Base-by-base conservation (phyloP, 2,888 invertebrate genomes). In the Amblyjoppa fuscipennis region DNA sequence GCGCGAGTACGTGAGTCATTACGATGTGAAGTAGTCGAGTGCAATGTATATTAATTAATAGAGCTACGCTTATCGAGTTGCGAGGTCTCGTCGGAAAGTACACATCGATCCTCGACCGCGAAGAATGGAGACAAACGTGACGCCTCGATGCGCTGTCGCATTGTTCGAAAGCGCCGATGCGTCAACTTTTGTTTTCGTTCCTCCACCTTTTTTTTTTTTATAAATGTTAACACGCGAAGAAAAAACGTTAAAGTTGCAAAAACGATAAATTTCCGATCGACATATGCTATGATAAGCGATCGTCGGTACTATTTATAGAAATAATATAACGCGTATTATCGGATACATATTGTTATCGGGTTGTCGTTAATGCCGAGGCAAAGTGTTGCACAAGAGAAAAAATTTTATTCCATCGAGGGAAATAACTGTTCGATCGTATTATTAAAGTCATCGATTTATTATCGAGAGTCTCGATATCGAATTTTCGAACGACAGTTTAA, bases 31-130 rank as follows among this genome's bases (percentile, higher is more conserved):
- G 38, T 79, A 6, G 70, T 75, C 53, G 75, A 70, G 34, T 41
- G 68, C 74, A 61, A 16, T 68, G 74, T 76, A 51, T 70, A 56
- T 81, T 61, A 81, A 81, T 81, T 81, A 70, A 80, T 73, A 80
- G n/a, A 51, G 59, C 59, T 41, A 51, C 81, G 70, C 77, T 71
- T 81, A 76, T 81, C 75, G 38, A 66, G 64, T 53, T 34, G 69
- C 53, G 41, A 53, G 71, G 45, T 82, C 64, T 45, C 59, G 74
- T 64, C 41, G 59, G 28, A 2, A 61, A 34, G 49, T 51, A 9
- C 38, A 70, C 20, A 64, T 75, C 59, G 59, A 75, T 75, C 49
- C 70, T 28, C 16, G 16, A 31, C 16, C n/a, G 34, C 34, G 53
- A 28, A 31, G 9, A 38, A 53, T 25, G 41, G 20, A 51, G 61